A percentile compares a stretch with the other conserved stretches of the same genome.
Evolutionary conservation across 2,888 invertebrate genomes (phyloP).

Genomic region (Melolontha melolontha): DNA sequence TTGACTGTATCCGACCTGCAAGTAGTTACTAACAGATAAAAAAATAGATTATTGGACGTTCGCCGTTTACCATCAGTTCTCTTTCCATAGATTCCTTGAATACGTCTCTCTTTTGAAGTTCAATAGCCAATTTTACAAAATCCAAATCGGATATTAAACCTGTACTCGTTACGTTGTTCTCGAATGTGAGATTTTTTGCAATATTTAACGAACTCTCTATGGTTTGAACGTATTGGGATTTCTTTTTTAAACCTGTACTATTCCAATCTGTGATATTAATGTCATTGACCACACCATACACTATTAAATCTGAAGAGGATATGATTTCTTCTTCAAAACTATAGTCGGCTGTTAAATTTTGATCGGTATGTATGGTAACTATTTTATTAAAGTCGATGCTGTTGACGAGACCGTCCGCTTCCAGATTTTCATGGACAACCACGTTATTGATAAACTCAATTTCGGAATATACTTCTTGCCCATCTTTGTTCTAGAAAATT

Average conservation of each 20-base stretch:
- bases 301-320: slow-evolving; percentile 52
- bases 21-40: slow-evolving; percentile 37
- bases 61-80: slow-evolving; percentile 54
- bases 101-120: slow-evolving; percentile 54
- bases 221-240: slow-evolving; percentile 59
- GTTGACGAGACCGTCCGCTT: slow-evolving; percentile 60
- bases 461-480: slow-evolving; percentile 64
- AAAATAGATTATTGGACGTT: slow-evolving; percentile 1
- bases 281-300: slow-evolving; percentile 57
- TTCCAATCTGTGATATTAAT: slow-evolving; percentile 66
- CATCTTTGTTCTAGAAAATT: slow-evolving; percentile 51
- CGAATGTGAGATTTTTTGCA: slow-evolving; percentile 61
- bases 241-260: slow-evolving; percentile 59
- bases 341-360: slow-evolving; percentile 58
- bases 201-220: slow-evolving; percentile 68
- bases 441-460: slow-evolving; percentile 62
- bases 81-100: slow-evolving; percentile 54
- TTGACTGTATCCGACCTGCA: slow-evolving; percentile 58
- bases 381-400: slow-evolving; percentile 60
- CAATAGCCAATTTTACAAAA: slow-evolving; percentile 55
- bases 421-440: slow-evolving; percentile 58
- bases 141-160: slow-evolving; percentile 59
- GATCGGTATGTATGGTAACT: slow-evolving; percentile 62
- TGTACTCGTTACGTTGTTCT: slow-evolving; percentile 58
- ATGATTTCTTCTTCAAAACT: slow-evolving; percentile 56